A percentile compares a stretch with the other conserved stretches of the same genome.
These are phyloP conservation scores for Liopterus haemorrhoidalis DNA, from an alignment of 2,888 invertebrate genomes.

Conservation along the genomic window DNA sequence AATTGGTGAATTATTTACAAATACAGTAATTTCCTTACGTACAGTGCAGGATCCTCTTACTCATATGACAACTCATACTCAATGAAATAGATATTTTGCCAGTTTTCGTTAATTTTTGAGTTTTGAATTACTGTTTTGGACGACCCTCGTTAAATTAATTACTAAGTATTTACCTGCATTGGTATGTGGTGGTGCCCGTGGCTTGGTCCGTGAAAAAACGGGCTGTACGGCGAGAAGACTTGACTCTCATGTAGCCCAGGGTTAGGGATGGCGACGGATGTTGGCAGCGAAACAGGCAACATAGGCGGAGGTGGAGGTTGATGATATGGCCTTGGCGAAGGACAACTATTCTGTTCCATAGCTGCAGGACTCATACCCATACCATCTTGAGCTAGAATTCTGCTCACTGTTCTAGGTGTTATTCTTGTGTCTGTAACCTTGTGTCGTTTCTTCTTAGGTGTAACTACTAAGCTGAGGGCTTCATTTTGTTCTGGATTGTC, in stretches of 20 bases:
- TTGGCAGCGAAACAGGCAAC: conserved; percentile 83
- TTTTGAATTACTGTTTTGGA: too few species aligned
- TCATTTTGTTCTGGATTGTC: conserved; percentile 84
- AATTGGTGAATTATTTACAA: too few species aligned
- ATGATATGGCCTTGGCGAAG: conserved; percentile 57
- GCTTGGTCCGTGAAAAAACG: conserved; percentile 67
- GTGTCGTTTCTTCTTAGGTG: conserved; percentile 93
- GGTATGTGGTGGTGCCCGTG: conserved; percentile 46
- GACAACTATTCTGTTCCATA: conserved; percentile 58
- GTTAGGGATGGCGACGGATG: conserved; percentile 94
- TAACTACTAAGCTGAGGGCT: conserved; percentile 89
- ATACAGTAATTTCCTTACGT: too few species aligned
- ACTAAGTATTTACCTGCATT: conserved; percentile 41
- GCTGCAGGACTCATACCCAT: conserved; percentile 61
- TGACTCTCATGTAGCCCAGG: conserved; percentile 92
- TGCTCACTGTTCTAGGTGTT: conserved; percentile 82
- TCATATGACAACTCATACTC: too few species aligned
- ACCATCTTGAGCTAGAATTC: conserved; percentile 77
- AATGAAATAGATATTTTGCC: too few species aligned
- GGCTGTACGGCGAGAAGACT: conserved; percentile 87
- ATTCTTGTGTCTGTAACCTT: conserved; percentile 94
- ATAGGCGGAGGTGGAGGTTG: conserved; percentile 73
- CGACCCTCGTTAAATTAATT: too few species aligned
- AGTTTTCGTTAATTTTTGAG: too few species aligned
- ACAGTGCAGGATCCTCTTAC: too few species aligned